These are phyloP conservation scores for Gisinianus flammeolus DNA, from an alignment of 2,888 invertebrate genomes.

Conservation along the genomic window DNA sequence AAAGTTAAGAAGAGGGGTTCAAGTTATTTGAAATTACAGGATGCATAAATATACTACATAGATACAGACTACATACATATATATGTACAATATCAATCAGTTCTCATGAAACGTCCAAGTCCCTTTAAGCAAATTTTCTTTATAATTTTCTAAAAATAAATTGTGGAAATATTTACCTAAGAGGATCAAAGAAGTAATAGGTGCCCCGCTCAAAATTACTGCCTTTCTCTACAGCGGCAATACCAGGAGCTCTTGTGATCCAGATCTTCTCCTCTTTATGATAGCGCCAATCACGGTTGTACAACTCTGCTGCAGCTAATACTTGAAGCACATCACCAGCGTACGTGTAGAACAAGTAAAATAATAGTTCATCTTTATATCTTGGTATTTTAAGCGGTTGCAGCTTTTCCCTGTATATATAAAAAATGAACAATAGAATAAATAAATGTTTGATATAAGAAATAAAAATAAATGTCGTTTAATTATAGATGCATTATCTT, in stretches of 20 bases:
- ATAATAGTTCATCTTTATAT: conserved; percentile 98
- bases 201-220: conserved; percentile 97
- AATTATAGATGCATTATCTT: not conserved
- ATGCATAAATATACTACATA: too few relatives aligned
- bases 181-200: conserved; percentile 98
- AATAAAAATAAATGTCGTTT: not conserved
- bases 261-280: conserved; percentile 99
- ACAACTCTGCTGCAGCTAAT: conserved; percentile 63
- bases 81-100: too few relatives aligned
- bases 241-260: conserved; percentile 97
- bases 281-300: conserved; percentile 98
- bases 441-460: not conserved
- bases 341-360: conserved; percentile 99
- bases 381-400: conserved; percentile 94
- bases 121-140: too few relatives aligned
- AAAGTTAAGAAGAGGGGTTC: too few relatives aligned
- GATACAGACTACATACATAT: too few relatives aligned
- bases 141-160: too few relatives aligned
- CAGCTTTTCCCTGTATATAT: conserved; percentile 78
- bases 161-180: too few relatives aligned
- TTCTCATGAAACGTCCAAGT: too few relatives aligned
- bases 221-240: conserved; percentile 93
- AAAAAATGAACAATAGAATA: conserved; percentile 27
- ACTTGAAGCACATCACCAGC: conserved; percentile 97
- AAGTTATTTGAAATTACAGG: too few relatives aligned